Base-by-base conservation (phyloP, 2,797 vertebrate genomes). In the Spheniscus humboldti region DNA sequence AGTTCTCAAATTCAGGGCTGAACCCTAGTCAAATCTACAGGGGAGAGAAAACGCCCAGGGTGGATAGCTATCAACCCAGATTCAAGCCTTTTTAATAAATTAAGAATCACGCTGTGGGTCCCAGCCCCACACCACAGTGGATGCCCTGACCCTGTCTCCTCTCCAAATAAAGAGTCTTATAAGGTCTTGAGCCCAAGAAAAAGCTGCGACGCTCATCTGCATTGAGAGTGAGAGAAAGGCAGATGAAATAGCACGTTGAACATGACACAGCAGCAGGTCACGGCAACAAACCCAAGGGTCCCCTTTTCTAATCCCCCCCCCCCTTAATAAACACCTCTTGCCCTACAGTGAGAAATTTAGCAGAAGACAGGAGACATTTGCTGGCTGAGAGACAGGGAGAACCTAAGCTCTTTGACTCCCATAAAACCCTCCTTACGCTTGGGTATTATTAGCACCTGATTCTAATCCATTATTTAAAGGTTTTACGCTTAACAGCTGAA, bases 121-220 rank as follows among this genome's bases (percentile, higher is more conserved):
- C 27, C 37, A 47, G 31, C 33, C 66, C 27, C 50, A 48, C 12
- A 33, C 8, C 35, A 30, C 28, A 17, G 33, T 37, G 52, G 15
- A 18, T 85, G 12, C 37, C n/a, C 56, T 48, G 31, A 85, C 28
- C 4, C 22, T 52, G 2, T 53, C 45, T 64, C 12, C 47, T 69
- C 25, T n/a, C 4, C 2, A 4, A 1, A 63, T 47, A 33, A 25
- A 56, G 24, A 31, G 3, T 59, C 23, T 59, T 56, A 0, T 7
- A n/a, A 92, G 7, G 6, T 63, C 47, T 52, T 18, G 43, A 73
- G 64, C 23, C 11, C 63, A 28, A 35, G 22, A 67, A 66, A 67
- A 56, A 39, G 3, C 3, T 1, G 0, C 0, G 0, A 11, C 27
- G 28, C 13, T 71, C 30, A 5, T 16, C 35, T 84, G 16, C 45